phyloP scores from a whole-genome alignment of 30 jellyfish, hydroid and myxozoan genomes.

The Turritopsis rubra region DNA sequence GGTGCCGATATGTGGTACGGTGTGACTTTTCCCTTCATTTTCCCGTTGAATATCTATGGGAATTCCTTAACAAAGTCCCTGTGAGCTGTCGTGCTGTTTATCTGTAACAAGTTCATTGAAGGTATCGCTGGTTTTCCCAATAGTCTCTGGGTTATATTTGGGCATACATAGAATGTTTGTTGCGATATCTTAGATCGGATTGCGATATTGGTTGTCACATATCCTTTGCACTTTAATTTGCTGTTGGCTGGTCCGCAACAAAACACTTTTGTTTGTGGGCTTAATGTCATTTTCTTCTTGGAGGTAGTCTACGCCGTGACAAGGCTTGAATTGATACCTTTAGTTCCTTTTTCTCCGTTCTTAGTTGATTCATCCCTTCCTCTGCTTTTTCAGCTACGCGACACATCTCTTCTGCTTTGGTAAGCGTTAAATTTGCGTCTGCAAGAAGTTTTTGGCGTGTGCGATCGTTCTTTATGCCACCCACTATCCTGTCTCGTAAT shows the following conservation, averaged over 20 bases:
- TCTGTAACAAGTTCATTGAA: slow-evolving; percentile 1
- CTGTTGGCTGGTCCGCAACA: slow-evolving; percentile 18
- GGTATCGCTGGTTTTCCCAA: slow-evolving; percentile 22
- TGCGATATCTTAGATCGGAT: background rate
- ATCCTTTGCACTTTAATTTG: slow-evolving; percentile 8
- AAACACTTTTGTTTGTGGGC: background rate
- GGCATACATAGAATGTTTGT: slow-evolving; percentile 12
- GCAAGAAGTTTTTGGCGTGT: no score
- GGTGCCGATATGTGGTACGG: slow-evolving; percentile 32
- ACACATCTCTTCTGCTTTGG: background rate
- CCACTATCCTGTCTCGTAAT: background rate
- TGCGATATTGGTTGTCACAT: background rate
- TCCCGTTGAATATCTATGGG: slow-evolving; percentile 19
- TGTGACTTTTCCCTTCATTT: slow-evolving; percentile 18
- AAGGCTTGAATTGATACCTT: background rate
- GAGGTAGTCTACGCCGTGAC: background rate
- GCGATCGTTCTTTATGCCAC: no score
- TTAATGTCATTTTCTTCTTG: background rate
- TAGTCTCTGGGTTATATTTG: background rate
- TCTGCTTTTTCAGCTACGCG: background rate
- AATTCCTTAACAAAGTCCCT: background rate
- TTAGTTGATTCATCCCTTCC: background rate
- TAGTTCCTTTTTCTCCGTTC: background rate
- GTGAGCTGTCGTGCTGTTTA: background rate
- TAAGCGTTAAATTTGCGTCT: no score